Evolutionary conservation across 2,888 invertebrate genomes (phyloP).

Genomic region (Ophion ellenae): DNA sequence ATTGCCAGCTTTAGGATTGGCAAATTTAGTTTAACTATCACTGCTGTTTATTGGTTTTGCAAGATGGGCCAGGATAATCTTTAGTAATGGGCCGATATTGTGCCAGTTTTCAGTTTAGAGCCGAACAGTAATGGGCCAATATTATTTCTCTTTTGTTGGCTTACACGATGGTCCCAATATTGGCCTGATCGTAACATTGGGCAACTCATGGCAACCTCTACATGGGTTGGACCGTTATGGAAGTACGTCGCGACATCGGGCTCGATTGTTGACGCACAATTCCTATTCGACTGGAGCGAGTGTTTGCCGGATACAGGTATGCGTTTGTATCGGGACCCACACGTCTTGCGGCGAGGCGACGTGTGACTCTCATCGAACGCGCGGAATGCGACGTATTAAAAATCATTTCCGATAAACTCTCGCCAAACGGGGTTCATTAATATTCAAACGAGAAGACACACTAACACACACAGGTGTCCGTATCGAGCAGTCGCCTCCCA

Average conservation of each 20-base stretch:
- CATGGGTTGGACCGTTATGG: constrained; percentile 16
- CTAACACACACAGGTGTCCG: not conserved
- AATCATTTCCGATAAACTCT: constrained; percentile 56
- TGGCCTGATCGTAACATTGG: no score
- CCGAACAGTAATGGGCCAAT: no score
- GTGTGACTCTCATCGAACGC: no score
- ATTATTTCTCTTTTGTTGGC: no score
- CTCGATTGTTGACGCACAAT: constrained; percentile 56
- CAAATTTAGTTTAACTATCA: no score
- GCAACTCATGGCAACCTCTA: no score
- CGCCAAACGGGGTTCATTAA: constrained; percentile 46
- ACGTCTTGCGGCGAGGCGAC: not conserved
- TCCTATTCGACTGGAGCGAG: constrained; percentile 53
- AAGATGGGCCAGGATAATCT: no score
- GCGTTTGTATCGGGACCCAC: not conserved
- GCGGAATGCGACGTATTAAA: not conserved
- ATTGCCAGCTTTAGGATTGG: no score
- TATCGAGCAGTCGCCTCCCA: not conserved
- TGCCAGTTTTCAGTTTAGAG: no score
- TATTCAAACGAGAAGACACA: constrained; percentile 36
- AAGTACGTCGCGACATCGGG: constrained; percentile 5
- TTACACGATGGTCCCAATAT: no score
- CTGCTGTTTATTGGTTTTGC: no score
- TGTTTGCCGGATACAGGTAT: constrained; percentile 16
- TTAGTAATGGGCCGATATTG: no score